A percentile compares a stretch with the other conserved stretches of the same genome.
Conservation (phyloP, 2,888 invertebrate species). For the Mythimna ferrago region DNA sequence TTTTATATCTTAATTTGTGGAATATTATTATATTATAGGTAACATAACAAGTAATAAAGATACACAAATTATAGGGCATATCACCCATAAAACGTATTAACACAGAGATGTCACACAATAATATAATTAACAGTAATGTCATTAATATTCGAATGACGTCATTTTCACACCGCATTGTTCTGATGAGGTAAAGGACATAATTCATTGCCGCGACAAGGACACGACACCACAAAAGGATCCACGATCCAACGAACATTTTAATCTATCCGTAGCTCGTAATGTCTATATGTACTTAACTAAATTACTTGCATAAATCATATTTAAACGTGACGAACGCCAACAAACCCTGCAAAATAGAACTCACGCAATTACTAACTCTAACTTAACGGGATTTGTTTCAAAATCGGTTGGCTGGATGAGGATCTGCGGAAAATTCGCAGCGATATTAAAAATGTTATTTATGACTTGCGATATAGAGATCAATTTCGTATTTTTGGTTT, state of each 20-base stretch:
- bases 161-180: constrained; percentile 53
- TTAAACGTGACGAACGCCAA: constrained; percentile 87
- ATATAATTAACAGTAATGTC: constrained; percentile 56
- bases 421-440: constrained; percentile 50
- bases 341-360: constrained; percentile 60
- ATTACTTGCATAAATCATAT: constrained; percentile 91
- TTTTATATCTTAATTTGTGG: constrained; percentile 19
- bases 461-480: constrained; percentile 66
- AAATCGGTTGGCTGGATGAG: constrained; percentile 56
- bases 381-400: constrained; percentile 62
- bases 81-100: constrained; percentile 35
- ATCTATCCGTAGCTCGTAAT: constrained; percentile 86
- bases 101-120: constrained; percentile 36
- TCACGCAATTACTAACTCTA: constrained; percentile 73
- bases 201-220: constrained; percentile 71
- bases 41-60: constrained; percentile 40
- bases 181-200: constrained; percentile 70
- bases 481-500: constrained; percentile 62
- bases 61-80: constrained; percentile 29
- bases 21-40: constrained; percentile 15
- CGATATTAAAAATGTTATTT: constrained; percentile 69
- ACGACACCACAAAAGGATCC: constrained; percentile 74
- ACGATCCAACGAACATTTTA: constrained; percentile 82
- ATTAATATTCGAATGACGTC: constrained; percentile 57
- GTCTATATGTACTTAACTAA: constrained; percentile 89